Evolutionary conservation across 2,888 invertebrate genomes (phyloP), one percentile per base, ranked within the genome.

Genomic region (Boloria euphrosyne): DNA sequence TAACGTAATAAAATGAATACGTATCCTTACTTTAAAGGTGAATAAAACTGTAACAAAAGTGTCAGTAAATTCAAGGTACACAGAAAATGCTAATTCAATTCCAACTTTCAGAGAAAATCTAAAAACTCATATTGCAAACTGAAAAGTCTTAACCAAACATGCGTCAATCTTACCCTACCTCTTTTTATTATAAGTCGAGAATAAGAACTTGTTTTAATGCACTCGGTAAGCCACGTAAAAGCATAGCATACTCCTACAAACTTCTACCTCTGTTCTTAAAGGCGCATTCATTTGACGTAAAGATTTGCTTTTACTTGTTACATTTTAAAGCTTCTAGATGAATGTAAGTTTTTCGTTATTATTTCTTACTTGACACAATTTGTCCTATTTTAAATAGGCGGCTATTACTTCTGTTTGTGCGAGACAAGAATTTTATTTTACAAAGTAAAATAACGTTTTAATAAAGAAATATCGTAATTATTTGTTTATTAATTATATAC

Each of bases 81-180:
- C 83, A 78, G 87, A 83, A 86, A 87, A 89, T 87, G 88, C 81
- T 85, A 87, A 89, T 87, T 84, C 74, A 75, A 79, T 75, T 68
- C 72, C 69, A 86, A 87, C 78, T 86, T 88, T 80, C 72, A 76
- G 71, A 78, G 79, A 77, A 80, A 83, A 81, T 77, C 79, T 78
- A 81, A 84, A 86, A 85, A 83, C 80, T 80, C 78, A 72, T 74
- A 73, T 68, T 58, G 80, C 76, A 75, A 71, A 73, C 73, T 71
- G 76, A 74, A 75, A 80, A 81, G 79, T 74, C 76, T 78, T 70
- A 68, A 70, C 75, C 73, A 79, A 79, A 81, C 80, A 80, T 80
- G 80, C 71, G 62, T 71, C 53, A 62, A 67, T 51, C 52, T 59
- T 62, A 64, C 53, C 63, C 55, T 52, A 44, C 52, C 61, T 61